These are phyloP conservation scores for Hippocampus mohnikei DNA, from an alignment of 2,113 vertebrate species.

Conservation along the genomic window DNA sequence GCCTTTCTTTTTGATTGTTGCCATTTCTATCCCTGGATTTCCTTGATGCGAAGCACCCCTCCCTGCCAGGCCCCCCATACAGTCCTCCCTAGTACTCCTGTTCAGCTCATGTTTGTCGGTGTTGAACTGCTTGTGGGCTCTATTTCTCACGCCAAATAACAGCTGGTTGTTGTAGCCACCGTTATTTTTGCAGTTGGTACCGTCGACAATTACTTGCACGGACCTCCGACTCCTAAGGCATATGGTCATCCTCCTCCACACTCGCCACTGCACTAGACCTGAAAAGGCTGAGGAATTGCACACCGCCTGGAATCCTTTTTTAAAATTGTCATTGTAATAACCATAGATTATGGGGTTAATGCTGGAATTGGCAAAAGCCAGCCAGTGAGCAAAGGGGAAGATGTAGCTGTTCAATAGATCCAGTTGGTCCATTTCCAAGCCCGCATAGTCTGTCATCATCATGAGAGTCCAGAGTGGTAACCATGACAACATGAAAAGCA, in stretches of 20 bases:
- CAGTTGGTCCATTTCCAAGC: conserved; percentile 62
- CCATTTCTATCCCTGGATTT: conserved; percentile 39
- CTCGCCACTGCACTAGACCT: conserved; percentile 13
- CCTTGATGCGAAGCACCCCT: conserved; percentile 16
- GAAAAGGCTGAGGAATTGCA: conserved; percentile 56
- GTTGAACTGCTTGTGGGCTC: conserved; percentile 60
- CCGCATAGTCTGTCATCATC: conserved; percentile 75
- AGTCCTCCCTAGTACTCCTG: conserved; percentile 19
- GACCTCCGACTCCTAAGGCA: conserved; percentile 29
- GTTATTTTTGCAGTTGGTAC: conserved; percentile 24
- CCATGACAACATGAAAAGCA: conserved; percentile 80
- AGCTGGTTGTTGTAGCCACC: conserved; percentile 44
- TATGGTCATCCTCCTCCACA: conserved; percentile 20
- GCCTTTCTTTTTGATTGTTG: conserved; percentile 31
- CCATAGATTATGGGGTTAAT: conserved; percentile 81
- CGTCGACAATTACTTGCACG: conserved; percentile 1
- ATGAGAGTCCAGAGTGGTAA: conserved; percentile 78
- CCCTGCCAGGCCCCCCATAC: conserved; percentile 32
- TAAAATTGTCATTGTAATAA: conserved; percentile 81
- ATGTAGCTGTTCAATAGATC: conserved; percentile 73
- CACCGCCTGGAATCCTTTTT: conserved; percentile 70
- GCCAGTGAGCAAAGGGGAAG: conserved; percentile 79
- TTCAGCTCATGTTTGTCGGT: conserved; percentile 33
- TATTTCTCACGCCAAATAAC: conserved; percentile 55
- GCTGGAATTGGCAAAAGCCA: conserved; percentile 80